Evolutionary conservation across 2,113 vertebrate genomes (phyloP).

Genomic region (Corvus hawaiiensis): DNA sequence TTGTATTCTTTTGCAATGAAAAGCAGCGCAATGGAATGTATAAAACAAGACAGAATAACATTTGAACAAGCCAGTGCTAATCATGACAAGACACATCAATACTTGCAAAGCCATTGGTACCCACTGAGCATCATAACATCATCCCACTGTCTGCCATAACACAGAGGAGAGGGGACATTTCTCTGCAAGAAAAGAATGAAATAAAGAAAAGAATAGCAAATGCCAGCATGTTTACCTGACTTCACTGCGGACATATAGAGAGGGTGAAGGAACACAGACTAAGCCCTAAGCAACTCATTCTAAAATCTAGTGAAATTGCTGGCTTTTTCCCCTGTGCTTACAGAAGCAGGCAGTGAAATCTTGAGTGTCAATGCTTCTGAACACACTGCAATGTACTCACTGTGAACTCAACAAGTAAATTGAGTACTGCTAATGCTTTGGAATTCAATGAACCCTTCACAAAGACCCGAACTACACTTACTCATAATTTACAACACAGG

Average conservation of each 20-base stretch:
- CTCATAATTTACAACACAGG: neutral
- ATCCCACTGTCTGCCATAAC: rapidly evolving
- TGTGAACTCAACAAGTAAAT: neutral
- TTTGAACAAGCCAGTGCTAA: neutral
- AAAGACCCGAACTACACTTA: neutral
- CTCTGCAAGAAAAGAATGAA: neutral
- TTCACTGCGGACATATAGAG: neutral
- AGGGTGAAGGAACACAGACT: neutral
- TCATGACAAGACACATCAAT: rapidly evolving
- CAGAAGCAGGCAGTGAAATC: neutral
- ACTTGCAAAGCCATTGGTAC: neutral
- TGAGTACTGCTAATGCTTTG: neutral
- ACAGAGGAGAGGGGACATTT: neutral
- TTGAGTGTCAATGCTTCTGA: neutral
- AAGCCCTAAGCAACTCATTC: neutral
- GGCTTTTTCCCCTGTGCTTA: rapidly evolving
- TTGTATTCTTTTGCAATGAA: neutral
- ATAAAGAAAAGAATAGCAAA: neutral
- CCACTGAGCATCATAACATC: rapidly evolving
- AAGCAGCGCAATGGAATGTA: neutral
- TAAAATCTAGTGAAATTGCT: neutral
- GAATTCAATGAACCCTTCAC: neutral
- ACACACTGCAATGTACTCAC: rapidly evolving
- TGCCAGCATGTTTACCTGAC: neutral
- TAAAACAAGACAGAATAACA: neutral